phyloP scores from a whole-genome alignment of 35 echinoderm and acorn worm genomes.

The Chiridota heheva region DNA sequence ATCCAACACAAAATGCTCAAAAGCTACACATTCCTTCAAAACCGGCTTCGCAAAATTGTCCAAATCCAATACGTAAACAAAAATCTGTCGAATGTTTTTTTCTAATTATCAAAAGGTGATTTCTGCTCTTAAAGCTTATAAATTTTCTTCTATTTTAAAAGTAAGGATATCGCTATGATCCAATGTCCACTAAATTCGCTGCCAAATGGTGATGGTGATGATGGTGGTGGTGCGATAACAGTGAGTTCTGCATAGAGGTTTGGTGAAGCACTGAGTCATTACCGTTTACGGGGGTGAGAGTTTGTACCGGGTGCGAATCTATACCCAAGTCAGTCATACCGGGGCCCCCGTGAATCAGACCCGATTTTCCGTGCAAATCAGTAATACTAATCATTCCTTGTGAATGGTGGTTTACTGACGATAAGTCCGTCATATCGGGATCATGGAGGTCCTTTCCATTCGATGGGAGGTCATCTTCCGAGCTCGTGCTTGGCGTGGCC shows the following conservation, averaged over 20 bases:
- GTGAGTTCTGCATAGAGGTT: constrained; percentile 43
- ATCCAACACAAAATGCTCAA: too few relatives aligned
- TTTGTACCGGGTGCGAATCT: constrained; percentile 33
- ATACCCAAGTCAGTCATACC: constrained; percentile 36
- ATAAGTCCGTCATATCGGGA: constrained; percentile 37
- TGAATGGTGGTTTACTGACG: constrained; percentile 24
- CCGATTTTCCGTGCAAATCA: constrained; percentile 28
- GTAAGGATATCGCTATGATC: constrained; percentile 51
- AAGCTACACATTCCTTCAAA: too few relatives aligned
- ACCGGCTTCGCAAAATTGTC: too few relatives aligned
- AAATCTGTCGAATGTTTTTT: too few relatives aligned
- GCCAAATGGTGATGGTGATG: constrained; percentile 31
- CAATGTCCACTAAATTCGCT: constrained; percentile 35
- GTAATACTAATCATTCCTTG: constrained; percentile 25
- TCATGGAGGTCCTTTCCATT: background rate
- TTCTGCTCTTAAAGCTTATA: too few relatives aligned
- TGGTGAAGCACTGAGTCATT: constrained; percentile 38
- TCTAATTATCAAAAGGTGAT: too few relatives aligned
- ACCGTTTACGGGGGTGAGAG: constrained; percentile 22
- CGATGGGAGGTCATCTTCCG: constrained; percentile 27
- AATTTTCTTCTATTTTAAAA: too few relatives aligned
- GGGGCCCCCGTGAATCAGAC: constrained; percentile 13
- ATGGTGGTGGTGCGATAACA: constrained; percentile 40
- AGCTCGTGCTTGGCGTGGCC: constrained; percentile 44
- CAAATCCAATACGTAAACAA: too few relatives aligned